A percentile compares a stretch with the other conserved stretches of the same genome.
These are phyloP conservation scores for Myiotriccus ornatus DNA, from an alignment of 2,797 vertebrate genomes.

Conservation along the genomic window DNA sequence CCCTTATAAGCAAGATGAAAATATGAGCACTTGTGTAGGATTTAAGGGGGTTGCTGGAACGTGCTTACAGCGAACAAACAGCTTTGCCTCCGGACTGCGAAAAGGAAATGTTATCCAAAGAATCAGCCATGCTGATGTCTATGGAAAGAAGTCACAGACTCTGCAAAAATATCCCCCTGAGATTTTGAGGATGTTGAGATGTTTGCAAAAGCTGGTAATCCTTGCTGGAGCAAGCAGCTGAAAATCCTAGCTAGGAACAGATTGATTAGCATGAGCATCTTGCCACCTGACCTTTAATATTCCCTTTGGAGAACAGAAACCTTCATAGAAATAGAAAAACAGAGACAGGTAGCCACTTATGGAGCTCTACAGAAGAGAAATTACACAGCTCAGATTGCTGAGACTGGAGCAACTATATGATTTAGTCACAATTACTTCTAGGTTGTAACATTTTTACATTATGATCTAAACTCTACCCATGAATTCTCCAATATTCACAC, in stretches of 20 bases:
- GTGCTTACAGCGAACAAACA: background rate
- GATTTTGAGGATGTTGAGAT: background rate
- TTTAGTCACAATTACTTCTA: background rate
- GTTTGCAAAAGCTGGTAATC: background rate
- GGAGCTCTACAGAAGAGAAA: background rate
- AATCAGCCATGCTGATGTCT: background rate
- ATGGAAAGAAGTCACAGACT: background rate
- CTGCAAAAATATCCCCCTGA: background rate
- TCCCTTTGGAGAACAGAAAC: background rate
- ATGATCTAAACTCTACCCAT: background rate
- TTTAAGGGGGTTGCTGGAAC: background rate
- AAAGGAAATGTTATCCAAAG: background rate
- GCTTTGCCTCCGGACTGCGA: background rate
- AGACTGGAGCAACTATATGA: background rate
- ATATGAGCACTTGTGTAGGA: background rate
- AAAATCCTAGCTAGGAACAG: background rate
- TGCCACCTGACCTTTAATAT: background rate
- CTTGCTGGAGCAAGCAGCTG: background rate
- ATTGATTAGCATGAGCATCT: background rate
- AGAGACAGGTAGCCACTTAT: background rate
- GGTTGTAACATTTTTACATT: background rate
- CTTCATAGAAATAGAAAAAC: background rate
- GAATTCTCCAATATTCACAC: background rate
- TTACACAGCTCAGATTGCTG: background rate
- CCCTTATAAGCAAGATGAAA: background rate